Base-by-base conservation (phyloP, 2,113 vertebrate genomes). In the Uria aalge region DNA sequence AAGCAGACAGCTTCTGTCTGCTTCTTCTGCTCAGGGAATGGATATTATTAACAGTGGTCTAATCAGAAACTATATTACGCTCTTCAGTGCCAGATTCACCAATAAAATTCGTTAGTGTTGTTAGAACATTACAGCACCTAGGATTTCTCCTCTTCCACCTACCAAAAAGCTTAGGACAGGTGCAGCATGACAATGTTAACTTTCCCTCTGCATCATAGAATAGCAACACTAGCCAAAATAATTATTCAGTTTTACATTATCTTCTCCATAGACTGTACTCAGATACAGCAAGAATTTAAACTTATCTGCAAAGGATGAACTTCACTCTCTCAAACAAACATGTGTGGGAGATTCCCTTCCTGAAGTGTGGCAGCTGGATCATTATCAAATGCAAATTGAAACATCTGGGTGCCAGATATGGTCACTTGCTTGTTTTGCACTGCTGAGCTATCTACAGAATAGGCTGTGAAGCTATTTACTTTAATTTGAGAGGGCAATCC, bases 371-470 rank as follows among this genome's bases (percentile, higher is more conserved):
- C 48, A 48, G 81, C 78, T 96, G 95, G 85, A 66, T 19, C 62
- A 59, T 72, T 91, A 92, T 89, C 94, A 97, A 96, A 96, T 95
- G 40, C 50, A 92, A 93, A 92, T 59, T 48, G 36, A 87, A 94
- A 89, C 92, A 97, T 96, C 85, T 98, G 97, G 71, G 41, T 83
- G 67, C 94, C 96, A 97, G 91, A 97, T 74, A 92, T 11, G 24
- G 60, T 53, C 56, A 89, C n/a, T 95, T 55, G 67, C 36, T 80
- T 80, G 40, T 77, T 91, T 82, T 80, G n/a, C 80, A 66, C 48
- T 64, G 34, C 62, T 71, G 34, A 86, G n/a, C 48, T 91, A 75
- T 71, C 82, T 93, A 71, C 56, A 89, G 64, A 94, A 85, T 85
- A 90, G 11, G 32, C 40, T 55, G 72, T 68, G 90, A 87, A 86